phyloP scores from a whole-genome alignment of 2,113 vertebrate genomes.

The Grallaria varia region DNA sequence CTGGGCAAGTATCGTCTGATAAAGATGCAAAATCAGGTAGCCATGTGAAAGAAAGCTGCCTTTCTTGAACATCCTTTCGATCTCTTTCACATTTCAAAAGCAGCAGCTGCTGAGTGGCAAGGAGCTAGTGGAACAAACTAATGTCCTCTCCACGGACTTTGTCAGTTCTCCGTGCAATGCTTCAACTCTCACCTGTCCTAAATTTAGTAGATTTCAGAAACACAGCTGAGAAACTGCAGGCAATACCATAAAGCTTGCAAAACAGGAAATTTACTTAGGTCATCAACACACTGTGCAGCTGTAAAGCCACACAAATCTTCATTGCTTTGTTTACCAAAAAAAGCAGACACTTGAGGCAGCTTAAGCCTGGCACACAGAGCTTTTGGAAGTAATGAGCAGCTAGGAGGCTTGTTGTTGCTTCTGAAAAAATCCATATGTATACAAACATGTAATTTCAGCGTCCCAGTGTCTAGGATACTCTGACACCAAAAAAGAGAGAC shows the following conservation, averaged over 20 bases:
- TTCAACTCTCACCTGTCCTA: fast-evolving
- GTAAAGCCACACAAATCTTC: neutral
- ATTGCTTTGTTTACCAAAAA: neutral
- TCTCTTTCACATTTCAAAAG: neutral
- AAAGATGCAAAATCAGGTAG: neutral
- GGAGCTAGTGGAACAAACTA: neutral
- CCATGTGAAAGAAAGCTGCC: neutral
- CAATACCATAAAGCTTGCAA: neutral
- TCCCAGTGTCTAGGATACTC: neutral
- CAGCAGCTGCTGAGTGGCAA: neutral
- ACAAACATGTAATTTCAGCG: neutral
- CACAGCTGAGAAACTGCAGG: neutral
- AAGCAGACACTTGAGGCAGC: neutral
- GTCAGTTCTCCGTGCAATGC: neutral
- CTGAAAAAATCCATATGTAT: neutral
- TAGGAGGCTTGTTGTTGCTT: neutral
- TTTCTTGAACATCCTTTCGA: neutral
- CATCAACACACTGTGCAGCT: neutral
- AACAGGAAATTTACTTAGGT: neutral
- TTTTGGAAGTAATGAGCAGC: neutral
- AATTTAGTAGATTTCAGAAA: neutral
- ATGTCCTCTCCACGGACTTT: neutral
- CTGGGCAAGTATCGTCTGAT: neutral
- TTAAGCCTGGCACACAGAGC: neutral
- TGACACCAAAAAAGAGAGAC: neutral